Base-by-base conservation (phyloP, 2,113 vertebrate genomes). In the Orientallactaga bullata region DNA sequence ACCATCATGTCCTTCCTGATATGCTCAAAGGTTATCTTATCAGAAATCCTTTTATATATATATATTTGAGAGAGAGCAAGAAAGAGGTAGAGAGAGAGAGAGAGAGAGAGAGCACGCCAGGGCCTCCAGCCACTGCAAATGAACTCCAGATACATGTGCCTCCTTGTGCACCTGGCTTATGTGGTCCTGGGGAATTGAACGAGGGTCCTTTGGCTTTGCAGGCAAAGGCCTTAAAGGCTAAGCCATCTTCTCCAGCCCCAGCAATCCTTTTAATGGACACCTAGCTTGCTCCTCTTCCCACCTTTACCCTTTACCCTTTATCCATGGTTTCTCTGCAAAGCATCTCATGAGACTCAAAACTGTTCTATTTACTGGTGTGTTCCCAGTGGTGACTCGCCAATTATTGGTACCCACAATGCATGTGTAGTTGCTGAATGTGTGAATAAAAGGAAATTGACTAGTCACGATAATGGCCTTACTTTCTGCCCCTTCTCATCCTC, bases 361-460 rank as follows among this genome's bases (percentile, higher is more conserved):
- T 47, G 35, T 35, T 66, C 35, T 39, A 24, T 8, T 90, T 63
- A 69, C 60, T 58, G 55, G 23, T 83, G 24, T 23, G 24, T 55
- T 6, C 65, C 74, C 65, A 78, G 1, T 3, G 8, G 61, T 42
- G 72, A 76, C 61, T 58, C 63, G 15, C 32, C 87, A 72, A 47
- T 10, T 87, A 51, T 10, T 35, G 89, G 23, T 72, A 84, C n/a
- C 76, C 42, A 66, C 58, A 20, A 78, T 81, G 42, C 15, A 51
- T 7, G 7, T 51, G 55, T 21, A 30, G 20, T 80, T 90, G n/a
- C 65, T 61, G 26, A 88, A 37, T 68, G 87, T 21, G 66, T n/a
- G 37, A 66, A 68, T 37, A n/a, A 65, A 87, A 89, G 51, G 83
- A 92, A 89, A 91, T 1, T 42, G 72, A 35, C 47, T 71, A 69